phyloP scores from a whole-genome alignment of 2,888 invertebrate species.

The Entomobrya multifasciata region DNA sequence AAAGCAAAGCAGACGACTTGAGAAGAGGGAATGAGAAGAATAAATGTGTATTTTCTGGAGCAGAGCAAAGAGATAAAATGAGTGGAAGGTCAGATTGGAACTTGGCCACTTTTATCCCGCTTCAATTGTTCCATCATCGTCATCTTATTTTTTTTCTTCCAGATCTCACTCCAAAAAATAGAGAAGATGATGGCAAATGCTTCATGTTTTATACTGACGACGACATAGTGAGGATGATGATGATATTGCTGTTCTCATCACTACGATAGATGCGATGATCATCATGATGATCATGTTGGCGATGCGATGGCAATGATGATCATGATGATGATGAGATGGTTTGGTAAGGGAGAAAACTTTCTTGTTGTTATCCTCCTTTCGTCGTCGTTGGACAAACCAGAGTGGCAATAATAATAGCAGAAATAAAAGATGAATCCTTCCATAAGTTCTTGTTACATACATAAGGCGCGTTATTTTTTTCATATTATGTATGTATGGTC shows the following conservation, averaged over 20 bases:
- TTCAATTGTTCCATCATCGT: constrained; percentile 21
- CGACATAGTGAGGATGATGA: background rate
- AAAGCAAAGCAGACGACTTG: background rate
- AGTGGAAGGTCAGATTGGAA: constrained; percentile 23
- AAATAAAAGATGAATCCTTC: constrained; percentile 14
- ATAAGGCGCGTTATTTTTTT: background rate
- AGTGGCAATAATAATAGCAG: constrained; percentile 12
- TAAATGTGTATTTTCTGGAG: background rate
- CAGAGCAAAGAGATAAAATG: background rate
- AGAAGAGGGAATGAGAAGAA: background rate
- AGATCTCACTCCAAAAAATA: background rate
- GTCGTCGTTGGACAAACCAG: background rate
- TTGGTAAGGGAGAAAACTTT: background rate
- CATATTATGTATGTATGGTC: background rate
- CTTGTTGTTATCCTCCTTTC: background rate
- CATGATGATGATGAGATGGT: background rate
- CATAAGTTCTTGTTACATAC: constrained; percentile 19
- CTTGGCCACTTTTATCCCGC: constrained; percentile 28
- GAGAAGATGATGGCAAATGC: too few species aligned
- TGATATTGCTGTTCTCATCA: background rate
- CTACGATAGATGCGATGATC: background rate
- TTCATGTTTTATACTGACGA: background rate
- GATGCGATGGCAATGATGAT: background rate
- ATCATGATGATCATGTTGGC: background rate
- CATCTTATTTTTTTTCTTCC: background rate